Evolutionary conservation across 2,797 vertebrate genomes (phyloP), one percentile per base, ranked within the genome.

Genomic region (Echiichthys vipera): DNA sequence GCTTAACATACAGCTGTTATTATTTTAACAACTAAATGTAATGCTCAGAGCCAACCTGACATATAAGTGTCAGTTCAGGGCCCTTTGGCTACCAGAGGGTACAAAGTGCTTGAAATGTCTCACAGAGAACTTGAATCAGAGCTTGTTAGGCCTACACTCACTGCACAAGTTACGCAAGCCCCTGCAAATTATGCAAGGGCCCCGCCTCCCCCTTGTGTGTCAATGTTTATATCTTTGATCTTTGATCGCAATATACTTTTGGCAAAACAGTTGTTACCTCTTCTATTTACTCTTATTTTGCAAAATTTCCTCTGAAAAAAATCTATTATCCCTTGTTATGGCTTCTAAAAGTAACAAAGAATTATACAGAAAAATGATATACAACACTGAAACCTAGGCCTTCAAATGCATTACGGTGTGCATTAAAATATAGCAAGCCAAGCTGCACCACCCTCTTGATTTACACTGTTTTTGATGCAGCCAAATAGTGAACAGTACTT

Each of bases 381-480:
- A 69, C 45, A 58, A 11, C 43, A 54, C 25, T 64, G 47, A 66
- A 32, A 69, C 17, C 37, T 27, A 29, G n/a, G 42, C 7, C 59
- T 75, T 53, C 32, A 76, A 69, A 65, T 61, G 65, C 71, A 76
- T 74, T 55, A 55, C 14, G 39, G 29, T 64, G 32, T 49, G 50
- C 50, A 79, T 79, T 70, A 74, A 76, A 81, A 76, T n/a, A 56
- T 24, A 71, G 39, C 59, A 88, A 75, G 36, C 17, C 43, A 40
- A 12, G 25, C 49, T 37, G 40, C 65, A 46, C 27, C 62, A 47
- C 12, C 42, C 14, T 57, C 75, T 71, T 76, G 62, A 80, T 74
- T 77, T 61, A 47, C 45, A 43, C 40, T 45, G 66, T 88, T 83
- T 86, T 70, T 85, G 80, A 89, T 77, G 80, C 49, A 61, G 63